Percentiles rank a stretch among this genome's conserved stretches.
These are phyloP conservation scores for Guaruba guarouba DNA, from an alignment of 2,113 vertebrate genomes.

Conservation along the genomic window DNA sequence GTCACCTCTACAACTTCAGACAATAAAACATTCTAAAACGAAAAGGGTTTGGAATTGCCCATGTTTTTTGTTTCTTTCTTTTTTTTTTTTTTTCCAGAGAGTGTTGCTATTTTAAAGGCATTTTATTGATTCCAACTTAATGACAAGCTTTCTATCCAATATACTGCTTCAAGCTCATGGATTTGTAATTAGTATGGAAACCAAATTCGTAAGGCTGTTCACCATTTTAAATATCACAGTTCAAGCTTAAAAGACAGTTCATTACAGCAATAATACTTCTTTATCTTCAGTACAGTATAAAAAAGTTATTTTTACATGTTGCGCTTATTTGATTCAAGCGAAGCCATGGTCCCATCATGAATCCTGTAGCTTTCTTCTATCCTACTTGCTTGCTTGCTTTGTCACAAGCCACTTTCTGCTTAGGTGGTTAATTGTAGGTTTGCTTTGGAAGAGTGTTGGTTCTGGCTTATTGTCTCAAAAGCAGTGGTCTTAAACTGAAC, in stretches of 20 bases:
- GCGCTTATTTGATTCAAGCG: not conserved
- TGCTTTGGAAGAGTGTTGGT: not conserved
- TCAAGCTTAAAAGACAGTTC: not conserved
- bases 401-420: not conserved
- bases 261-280: not conserved
- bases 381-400: not conserved
- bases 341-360: not conserved
- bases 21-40: not conserved
- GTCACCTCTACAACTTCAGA: not conserved
- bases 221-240: not conserved
- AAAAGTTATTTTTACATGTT: not conserved
- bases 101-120: not conserved
- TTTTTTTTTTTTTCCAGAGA: not conserved
- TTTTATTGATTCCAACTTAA: not conserved
- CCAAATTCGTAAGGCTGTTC: not conserved
- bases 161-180: not conserved
- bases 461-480: not conserved
- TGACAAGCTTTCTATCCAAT: not conserved
- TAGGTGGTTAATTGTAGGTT: not conserved
- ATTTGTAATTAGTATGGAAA: not conserved
- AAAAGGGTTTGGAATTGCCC: not conserved
- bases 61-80: not conserved
- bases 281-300: not conserved
- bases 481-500: not conserved
- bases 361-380: not conserved